Percentiles rank a stretch among this genome's conserved stretches.
Evolutionary conservation across 2,113 vertebrate genomes (phyloP).

Genomic region (Xiphias gladius): DNA sequence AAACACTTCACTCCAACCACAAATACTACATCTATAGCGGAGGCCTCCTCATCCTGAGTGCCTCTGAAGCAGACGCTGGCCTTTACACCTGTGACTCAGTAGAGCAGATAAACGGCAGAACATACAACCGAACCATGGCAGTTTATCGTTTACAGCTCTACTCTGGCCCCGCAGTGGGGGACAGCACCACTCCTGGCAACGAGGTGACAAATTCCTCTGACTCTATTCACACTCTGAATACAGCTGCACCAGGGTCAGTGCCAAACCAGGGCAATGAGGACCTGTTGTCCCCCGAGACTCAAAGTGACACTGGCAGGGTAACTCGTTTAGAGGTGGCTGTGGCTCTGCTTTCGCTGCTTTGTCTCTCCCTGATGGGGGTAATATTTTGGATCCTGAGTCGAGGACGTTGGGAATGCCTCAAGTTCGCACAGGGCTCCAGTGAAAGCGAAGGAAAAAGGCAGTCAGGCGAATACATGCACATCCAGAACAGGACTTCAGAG

Average conservation of each 20-base stretch:
- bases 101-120: slow-evolving; percentile 69
- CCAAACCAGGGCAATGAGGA: neutral
- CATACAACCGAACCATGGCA: slow-evolving; percentile 61
- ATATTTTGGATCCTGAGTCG: slow-evolving; percentile 74
- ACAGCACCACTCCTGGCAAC: slow-evolving; percentile 29
- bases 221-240: slow-evolving; percentile 1
- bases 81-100: slow-evolving; percentile 75
- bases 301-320: slow-evolving; percentile 21
- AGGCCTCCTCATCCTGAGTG: slow-evolving; percentile 75
- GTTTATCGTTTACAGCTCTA: slow-evolving; percentile 65
- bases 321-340: slow-evolving; percentile 69
- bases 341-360: slow-evolving; percentile 70
- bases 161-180: neutral
- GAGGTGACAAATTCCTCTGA: slow-evolving; percentile 29
- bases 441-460: slow-evolving; percentile 45
- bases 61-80: slow-evolving; percentile 68
- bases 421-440: slow-evolving; percentile 12
- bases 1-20: slow-evolving; percentile 52
- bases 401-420: slow-evolving; percentile 53
- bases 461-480: slow-evolving; percentile 63
- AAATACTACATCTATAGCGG: slow-evolving; percentile 75
- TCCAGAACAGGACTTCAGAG: slow-evolving; percentile 70
- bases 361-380: slow-evolving; percentile 66
- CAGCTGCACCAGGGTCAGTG: neutral
- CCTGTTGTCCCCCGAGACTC: neutral